Base-by-base conservation (phyloP, 1,140 invertebrate genomes). In the Sarcophaga peregrina region DNA sequence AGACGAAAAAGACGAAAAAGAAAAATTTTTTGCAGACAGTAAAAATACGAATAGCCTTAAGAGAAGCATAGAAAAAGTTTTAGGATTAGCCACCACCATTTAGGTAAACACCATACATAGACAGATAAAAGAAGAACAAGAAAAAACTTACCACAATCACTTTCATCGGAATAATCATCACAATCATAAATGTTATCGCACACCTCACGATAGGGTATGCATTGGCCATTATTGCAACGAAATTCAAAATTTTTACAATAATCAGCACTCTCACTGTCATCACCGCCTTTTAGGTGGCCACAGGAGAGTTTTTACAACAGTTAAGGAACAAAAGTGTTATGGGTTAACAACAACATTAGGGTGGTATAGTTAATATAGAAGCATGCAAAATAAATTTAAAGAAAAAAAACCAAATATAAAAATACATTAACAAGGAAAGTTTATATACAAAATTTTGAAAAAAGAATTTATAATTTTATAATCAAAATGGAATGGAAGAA, bases 131-230 rank as follows among this genome's bases (percentile, higher is more conserved):
- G 20, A 17, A 84, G 25, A 37, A n/a, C n/a, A n/a, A n/a, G n/a
- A 75, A 83, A 75, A 83, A 78, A 94, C 93, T 94, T 95, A 95
- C 94, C 93, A 92, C 95, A 95, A 90, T 93, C 92, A 87, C 91
- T 91, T 91, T 95, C 95, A 88, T 95, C 95, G 85, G 93, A 93
- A 90, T 93, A 93, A 91, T 95, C 94, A 83, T 89, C 89, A 91
- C 95, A 95, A 91, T 95, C 94, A 86, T 93, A 92, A 83, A 91
- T 90, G 81, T 93, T 92, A 91, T 95, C 93, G 91, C 95, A 95
- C 89, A 92, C 91, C 87, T 92, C 90, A 86, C 91, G 91, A 85
- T 92, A 89, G 80, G 92, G 91, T 89, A 95, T 93, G 88, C 94
- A 93, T 85, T 92, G 92, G 86, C 94, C 94, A 87, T 93, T 93